Conservation (phyloP, 2,113 vertebrate species). For the Vanacampus margaritifer region DNA sequence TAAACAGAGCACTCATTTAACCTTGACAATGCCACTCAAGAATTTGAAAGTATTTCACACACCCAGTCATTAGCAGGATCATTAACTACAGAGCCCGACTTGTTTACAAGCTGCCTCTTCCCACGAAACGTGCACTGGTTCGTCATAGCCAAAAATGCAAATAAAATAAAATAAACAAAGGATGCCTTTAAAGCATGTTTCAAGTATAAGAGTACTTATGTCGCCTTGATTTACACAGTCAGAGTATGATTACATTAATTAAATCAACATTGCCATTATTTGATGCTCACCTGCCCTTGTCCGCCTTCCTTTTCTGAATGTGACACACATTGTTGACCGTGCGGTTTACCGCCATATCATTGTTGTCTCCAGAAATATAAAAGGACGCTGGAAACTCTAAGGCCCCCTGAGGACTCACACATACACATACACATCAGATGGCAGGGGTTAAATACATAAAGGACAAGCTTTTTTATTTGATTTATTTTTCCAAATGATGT, state of each 20-base stretch:
- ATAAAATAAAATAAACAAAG: background rate
- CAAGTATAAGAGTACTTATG: background rate
- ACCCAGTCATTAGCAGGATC: background rate
- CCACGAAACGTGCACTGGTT: background rate
- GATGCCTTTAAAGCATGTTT: background rate
- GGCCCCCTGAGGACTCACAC: conserved; percentile 76
- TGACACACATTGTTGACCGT: conserved; percentile 87
- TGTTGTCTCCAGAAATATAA: conserved; percentile 93
- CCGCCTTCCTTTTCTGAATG: conserved; percentile 81
- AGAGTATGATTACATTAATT: background rate
- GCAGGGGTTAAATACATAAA: background rate
- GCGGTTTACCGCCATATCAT: conserved; percentile 87
- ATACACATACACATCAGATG: background rate
- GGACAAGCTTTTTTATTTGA: background rate
- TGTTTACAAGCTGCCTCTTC: background rate
- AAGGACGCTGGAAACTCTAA: conserved; percentile 85
- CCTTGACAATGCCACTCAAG: background rate
- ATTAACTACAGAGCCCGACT: background rate
- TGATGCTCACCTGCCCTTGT: conserved; percentile 69
- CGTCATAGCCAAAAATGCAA: background rate
- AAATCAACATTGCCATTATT: no score
- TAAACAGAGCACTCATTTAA: background rate
- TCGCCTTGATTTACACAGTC: background rate
- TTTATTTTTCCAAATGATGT: background rate
- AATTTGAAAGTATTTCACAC: background rate